Evolutionary conservation across 2,888 invertebrate genomes (phyloP), one percentile per base, ranked within the genome.

Genomic region (Tiphia femorata): DNA sequence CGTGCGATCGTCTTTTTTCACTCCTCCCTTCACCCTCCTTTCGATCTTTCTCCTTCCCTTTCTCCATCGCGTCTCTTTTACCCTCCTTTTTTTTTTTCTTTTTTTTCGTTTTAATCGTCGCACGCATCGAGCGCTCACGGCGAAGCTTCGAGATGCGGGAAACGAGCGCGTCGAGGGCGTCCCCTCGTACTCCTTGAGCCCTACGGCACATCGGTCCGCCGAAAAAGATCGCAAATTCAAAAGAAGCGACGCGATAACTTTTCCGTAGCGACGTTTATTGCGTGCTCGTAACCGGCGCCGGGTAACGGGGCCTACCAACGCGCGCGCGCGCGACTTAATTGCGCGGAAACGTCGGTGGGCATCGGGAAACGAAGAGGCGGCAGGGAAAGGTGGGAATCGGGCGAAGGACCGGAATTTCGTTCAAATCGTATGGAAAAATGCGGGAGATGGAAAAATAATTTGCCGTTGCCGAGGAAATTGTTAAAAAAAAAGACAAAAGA

Each of bases 231-330:
- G 57, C 70, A 65, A 62, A 71, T 67, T 70, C 65, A 63, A 71
- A 66, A 62, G 69, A 59, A 71, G 67, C 72, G 67, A 67, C 64
- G 68, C 60, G 68, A 73, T 73, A 74, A 74, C 72, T 74, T 70
- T 71, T 56, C 64, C 56, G 51, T 58, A 14, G 55, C 50, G 71
- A 74, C 72, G 55, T 73, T 73, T 74, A 73, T 72, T 71, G 65
- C 64, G 64, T 53, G 59, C 50, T 52, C 56, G 59, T 64, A 58
- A 68, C 65, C 57, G 49, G 67, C 49, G 47, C 62, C 65, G 67
- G 58, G 49, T 58, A 54, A 67, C 61, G 49, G 38, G 58, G 12
- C 55, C 43, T 56, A 61, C 55, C 62, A 53, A 53, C 51, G 16
- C 43, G 14, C 30, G 23, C 21, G 19, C 37, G 44, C 62, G 48